These are phyloP conservation scores for Drosophila arawakana DNA, from an alignment of 1,140 invertebrate species.

Conservation along the genomic window DNA sequence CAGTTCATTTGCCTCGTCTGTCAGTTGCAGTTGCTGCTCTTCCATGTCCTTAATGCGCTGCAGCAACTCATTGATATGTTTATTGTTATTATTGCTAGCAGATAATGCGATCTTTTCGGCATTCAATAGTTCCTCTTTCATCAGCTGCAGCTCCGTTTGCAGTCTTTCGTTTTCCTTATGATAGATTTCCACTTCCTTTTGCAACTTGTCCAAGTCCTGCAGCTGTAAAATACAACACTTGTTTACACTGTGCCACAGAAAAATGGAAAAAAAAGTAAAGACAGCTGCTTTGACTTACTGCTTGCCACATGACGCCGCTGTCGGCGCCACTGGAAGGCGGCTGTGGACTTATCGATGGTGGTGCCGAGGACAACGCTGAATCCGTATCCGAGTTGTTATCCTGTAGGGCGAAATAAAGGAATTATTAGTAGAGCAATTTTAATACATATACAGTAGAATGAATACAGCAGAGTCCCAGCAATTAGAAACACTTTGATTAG, in stretches of 20 bases:
- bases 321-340: conserved; percentile 77
- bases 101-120: conserved; percentile 66
- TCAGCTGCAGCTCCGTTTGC: conserved; percentile 71
- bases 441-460: not conserved
- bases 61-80: conserved; percentile 67
- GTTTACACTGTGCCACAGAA: not conserved
- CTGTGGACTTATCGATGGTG: conserved; percentile 83
- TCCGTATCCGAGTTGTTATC: conserved; percentile 82
- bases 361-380: conserved; percentile 84
- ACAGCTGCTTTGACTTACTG: conserved; percentile 63
- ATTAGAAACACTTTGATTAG: no score
- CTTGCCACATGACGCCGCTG: conserved; percentile 83
- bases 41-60: conserved; percentile 76
- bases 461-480: no score
- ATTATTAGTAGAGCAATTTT: not conserved
- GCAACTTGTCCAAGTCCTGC: conserved; percentile 80
- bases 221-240: conserved; percentile 52
- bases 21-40: conserved; percentile 84
- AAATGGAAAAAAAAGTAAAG: not conserved
- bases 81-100: conserved; percentile 55
- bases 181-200: conserved; percentile 80
- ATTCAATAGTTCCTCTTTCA: conserved; percentile 77
- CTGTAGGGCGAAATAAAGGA: conserved; percentile 21
- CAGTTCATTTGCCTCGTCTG: conserved; percentile 84
- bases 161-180: conserved; percentile 79